Evolutionary conservation across 2,797 vertebrate genomes (phyloP), one percentile per base, ranked within the genome.

Genomic region (Chromobotia macracanthus): DNA sequence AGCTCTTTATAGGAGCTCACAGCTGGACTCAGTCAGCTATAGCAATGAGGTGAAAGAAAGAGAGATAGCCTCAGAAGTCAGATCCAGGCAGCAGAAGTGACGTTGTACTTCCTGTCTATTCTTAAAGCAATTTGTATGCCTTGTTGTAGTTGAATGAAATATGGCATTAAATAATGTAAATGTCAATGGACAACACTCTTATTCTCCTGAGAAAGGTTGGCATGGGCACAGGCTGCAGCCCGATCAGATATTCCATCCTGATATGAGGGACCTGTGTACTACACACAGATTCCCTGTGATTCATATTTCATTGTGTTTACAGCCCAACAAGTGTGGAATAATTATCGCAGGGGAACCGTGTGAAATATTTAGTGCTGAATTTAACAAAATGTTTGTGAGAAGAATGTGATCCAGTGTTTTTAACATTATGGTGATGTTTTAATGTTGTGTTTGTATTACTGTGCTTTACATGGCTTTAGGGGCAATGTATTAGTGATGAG

Each of bases 121-220:
- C 68, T 65, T 70, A 80, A 75, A 76, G 38, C 67, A 15, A 76
- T 85, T 73, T 76, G 81, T 80, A 78, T 81, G 76, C 72, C 72
- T 80, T 83, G 77, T 79, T 82, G 38, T 25, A 35, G 23, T 68
- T 82, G 75, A 80, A 85, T 86, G 74, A 86, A 85, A 79, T 68
- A 86, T 84, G 64, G 31, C 77, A 79, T 75, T 86, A 79, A 86
- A 86, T 86, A 86, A 86, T 86, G 83, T 74, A 85, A 84, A 86
- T 82, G 70, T 79, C 82, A 82, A 44, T 35, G 72, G 71, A 85
- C 60, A 68, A 73, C 80, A n/a, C 75, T 81, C 77, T 73, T 73
- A 80, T 80, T 75, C 74, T 80, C 69, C 35, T 73, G 55, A 82
- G 77, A 74, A 71, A 82, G 69, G 18, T 77, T 18, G 41, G 65